Percentiles rank a stretch among this genome's conserved stretches.
Conservation (phyloP, 2,888 invertebrate species). For the Zelleria hepariella region DNA sequence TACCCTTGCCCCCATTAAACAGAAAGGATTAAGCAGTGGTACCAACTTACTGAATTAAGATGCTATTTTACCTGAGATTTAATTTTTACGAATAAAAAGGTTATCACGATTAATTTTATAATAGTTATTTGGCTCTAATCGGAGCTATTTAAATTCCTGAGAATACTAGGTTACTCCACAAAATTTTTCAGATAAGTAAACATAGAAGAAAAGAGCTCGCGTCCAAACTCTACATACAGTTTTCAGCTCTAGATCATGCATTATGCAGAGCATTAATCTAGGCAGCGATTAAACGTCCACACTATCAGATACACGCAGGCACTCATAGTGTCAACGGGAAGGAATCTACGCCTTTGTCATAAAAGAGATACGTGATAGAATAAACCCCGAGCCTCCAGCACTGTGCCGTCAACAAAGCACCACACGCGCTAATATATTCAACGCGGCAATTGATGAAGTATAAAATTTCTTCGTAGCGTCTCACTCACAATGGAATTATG, state of each 20-base stretch:
- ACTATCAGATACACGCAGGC: conserved; percentile 12
- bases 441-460: conserved; percentile 70
- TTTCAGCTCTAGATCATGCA: background rate
- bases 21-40: too few species aligned
- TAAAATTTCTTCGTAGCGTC: conserved; percentile 72
- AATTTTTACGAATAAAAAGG: too few species aligned
- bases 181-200: too few species aligned
- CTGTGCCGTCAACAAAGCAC: conserved; percentile 41
- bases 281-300: background rate
- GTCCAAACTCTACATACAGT: background rate
- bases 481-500: conserved; percentile 73
- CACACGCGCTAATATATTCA: conserved; percentile 71
- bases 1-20: too few species aligned
- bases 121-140: too few species aligned
- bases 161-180: too few species aligned
- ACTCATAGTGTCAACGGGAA: conserved; percentile 10
- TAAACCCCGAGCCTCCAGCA: conserved; percentile 25
- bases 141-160: too few species aligned
- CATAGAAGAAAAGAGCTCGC: background rate
- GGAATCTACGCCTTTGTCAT: conserved; percentile 39
- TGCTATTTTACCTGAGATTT: too few species aligned
- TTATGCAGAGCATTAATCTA: background rate
- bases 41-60: too few species aligned
- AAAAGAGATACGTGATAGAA: conserved; percentile 44
- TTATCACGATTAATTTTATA: too few species aligned